Base-by-base conservation (phyloP, 2,888 invertebrate species). In the Diploptera punctata region DNA sequence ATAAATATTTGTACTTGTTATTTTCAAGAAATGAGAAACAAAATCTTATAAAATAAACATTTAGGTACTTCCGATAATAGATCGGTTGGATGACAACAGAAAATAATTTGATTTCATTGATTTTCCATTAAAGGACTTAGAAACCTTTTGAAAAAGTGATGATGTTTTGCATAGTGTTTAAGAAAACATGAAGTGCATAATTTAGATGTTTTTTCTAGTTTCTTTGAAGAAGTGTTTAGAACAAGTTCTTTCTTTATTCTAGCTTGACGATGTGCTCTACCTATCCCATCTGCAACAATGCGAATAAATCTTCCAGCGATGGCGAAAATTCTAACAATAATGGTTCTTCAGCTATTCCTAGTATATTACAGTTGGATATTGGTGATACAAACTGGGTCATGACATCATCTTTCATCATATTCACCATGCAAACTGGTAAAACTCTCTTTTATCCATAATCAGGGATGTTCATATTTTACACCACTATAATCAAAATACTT, bases 351-450 rank as follows among this genome's bases (percentile, higher is more conserved):
- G 16, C 24, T 19, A 16, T 75, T 18, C 76, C 75, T 1, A 71
- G 77, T 62, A 84, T 88, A 18, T 92, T 87, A 78, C 85, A 88
- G 79, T 87, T 93, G 38, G 89, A 88, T 74, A 87, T 88, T 7
- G 95, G 94, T 80, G 96, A 96, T 80, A 92, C 94, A 13, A 93
- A 93, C 78, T 96, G 95, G 95, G 93, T 96, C 67, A 85, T 96
- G 70, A 93, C 95, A 0, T 93, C 93, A 68, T 91, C 95, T 0
- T 95, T 96, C 81, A 94, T 96, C 79, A 94, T 95, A 76, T 95
- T 96, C 81, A 95, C 95, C 0, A 96, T 96, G 96, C 95, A 95
- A 85, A 95, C 95, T 75, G 95, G 94, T 93, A 82, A 52, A 10
- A n/a, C n/a, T n/a, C n/a, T n/a, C n/a, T n/a, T n/a, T n/a, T n/a